Evolutionary conservation across 1,140 invertebrate species (phyloP).

Genomic region (Mercenaria mercenaria): DNA sequence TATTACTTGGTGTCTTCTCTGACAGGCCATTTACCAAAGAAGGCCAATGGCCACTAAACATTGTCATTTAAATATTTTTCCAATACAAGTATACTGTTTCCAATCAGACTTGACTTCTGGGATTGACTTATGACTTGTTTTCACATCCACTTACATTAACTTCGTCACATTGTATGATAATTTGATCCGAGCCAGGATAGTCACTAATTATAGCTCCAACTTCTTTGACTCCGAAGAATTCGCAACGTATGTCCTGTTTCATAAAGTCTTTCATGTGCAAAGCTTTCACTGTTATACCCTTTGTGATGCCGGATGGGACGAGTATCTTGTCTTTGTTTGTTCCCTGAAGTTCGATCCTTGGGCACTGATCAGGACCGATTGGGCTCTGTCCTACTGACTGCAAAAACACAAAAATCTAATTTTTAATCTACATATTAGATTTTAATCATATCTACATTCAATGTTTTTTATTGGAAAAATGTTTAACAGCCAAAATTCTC

Average conservation of each 20-base stretch:
- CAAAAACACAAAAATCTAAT: not conserved
- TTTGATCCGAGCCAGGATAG: not conserved
- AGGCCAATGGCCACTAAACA: no score
- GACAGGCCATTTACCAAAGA: no score
- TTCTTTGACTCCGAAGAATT: constrained; percentile 69
- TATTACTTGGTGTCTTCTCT: no score
- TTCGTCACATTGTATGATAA: constrained; percentile 66
- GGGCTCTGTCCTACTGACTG: not conserved
- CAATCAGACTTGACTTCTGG: no score
- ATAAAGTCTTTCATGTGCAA: constrained; percentile 44
- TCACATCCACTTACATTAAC: constrained; percentile 69
- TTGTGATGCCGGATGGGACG: constrained; percentile 74
- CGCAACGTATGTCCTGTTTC: constrained; percentile 62
- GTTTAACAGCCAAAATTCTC: no score
- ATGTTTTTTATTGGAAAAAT: no score
- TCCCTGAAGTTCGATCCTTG: constrained; percentile 49
- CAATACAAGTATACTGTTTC: no score
- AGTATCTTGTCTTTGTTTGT: constrained; percentile 69
- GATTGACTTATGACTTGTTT: no score
- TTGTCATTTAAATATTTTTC: no score
- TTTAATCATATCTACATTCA: not conserved
- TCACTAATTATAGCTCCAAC: constrained; percentile 53
- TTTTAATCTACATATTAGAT: no score
- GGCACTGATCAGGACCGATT: constrained; percentile 75
- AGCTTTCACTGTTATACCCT: constrained; percentile 65